phyloP scores from a whole-genome alignment of 1,140 invertebrate genomes.

The Leptoteleia sp. region DNA sequence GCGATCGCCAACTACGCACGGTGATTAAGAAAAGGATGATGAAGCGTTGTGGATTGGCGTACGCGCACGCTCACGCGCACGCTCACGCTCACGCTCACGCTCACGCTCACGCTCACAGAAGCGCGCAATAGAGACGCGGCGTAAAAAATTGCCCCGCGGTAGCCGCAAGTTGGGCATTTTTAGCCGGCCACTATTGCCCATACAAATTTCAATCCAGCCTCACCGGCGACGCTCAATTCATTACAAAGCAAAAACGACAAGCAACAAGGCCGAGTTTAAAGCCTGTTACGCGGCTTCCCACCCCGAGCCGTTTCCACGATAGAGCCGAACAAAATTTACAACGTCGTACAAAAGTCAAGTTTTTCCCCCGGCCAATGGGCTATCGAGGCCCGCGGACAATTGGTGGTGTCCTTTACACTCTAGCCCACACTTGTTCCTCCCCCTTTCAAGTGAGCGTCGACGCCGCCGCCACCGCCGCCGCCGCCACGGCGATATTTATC shows the following conservation, averaged over 20 bases:
- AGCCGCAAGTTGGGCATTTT: constrained; percentile 1
- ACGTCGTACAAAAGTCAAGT: constrained; percentile 29
- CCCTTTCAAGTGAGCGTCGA: too few relatives aligned
- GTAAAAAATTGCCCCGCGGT: too few relatives aligned
- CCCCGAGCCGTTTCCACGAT: constrained; percentile 18
- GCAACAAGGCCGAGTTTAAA: constrained; percentile 8
- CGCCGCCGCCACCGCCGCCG: too few relatives aligned
- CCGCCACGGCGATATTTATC: constrained; percentile 47
- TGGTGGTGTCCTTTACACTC: constrained; percentile 44
- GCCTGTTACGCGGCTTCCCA: constrained; percentile 15
- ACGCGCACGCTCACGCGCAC: too few relatives aligned
- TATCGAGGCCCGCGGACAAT: constrained; percentile 31
- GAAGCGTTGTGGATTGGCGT: too few relatives aligned
- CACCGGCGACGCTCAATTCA: constrained; percentile 19
- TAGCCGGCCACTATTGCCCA: constrained; percentile 3
- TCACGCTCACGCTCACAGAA: too few relatives aligned
- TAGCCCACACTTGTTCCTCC: constrained; percentile 19
- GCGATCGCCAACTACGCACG: too few relatives aligned
- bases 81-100: too few relatives aligned
- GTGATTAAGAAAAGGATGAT: too few relatives aligned
- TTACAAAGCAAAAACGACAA: constrained; percentile 18
- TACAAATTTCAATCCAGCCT: constrained; percentile 15
- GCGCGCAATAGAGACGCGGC: too few relatives aligned
- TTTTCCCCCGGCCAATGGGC: constrained; percentile 8
- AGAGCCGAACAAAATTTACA: constrained; percentile 49